Evolutionary conservation across 2,888 invertebrate species (phyloP).

Genomic region (Andrena trimmerana): DNA sequence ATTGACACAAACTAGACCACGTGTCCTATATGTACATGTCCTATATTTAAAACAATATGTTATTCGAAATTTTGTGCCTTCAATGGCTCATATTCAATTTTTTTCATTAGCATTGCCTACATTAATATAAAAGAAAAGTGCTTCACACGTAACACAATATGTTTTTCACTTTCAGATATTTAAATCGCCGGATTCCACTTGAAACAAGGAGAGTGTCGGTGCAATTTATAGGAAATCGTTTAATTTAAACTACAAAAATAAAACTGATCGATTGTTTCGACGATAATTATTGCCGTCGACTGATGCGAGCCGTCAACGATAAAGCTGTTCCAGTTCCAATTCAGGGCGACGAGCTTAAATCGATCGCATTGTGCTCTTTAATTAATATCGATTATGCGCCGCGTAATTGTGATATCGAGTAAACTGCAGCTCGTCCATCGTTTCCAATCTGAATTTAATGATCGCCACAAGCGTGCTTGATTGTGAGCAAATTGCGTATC

Average conservation of each 20-base stretch:
- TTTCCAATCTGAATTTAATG: constrained; percentile 49
- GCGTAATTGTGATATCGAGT: constrained; percentile 43
- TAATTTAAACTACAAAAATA: constrained; percentile 22
- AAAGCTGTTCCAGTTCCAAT: constrained; percentile 19
- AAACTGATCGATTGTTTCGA: neutral
- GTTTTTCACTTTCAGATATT: neutral
- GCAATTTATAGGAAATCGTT: neutral
- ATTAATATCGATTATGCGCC: constrained; percentile 41
- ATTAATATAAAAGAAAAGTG: neutral
- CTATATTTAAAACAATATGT: no score
- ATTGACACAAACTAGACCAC: no score
- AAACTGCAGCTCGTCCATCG: constrained; percentile 16
- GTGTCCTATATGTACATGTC: no score
- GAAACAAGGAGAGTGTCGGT: constrained; percentile 1
- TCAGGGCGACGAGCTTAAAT: constrained; percentile 21
- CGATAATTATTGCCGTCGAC: constrained; percentile 9
- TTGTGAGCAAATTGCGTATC: constrained; percentile 59
- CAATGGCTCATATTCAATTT: no score
- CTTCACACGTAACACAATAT: neutral
- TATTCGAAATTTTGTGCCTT: no score
- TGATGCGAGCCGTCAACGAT: constrained; percentile 17
- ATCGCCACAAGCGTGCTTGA: constrained; percentile 49
- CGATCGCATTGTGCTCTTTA: constrained; percentile 41
- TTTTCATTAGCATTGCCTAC: no score
- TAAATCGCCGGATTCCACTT: neutral